Evolutionary conservation across 2,113 vertebrate species (phyloP).

Genomic region (Eolophus roseicapilla): DNA sequence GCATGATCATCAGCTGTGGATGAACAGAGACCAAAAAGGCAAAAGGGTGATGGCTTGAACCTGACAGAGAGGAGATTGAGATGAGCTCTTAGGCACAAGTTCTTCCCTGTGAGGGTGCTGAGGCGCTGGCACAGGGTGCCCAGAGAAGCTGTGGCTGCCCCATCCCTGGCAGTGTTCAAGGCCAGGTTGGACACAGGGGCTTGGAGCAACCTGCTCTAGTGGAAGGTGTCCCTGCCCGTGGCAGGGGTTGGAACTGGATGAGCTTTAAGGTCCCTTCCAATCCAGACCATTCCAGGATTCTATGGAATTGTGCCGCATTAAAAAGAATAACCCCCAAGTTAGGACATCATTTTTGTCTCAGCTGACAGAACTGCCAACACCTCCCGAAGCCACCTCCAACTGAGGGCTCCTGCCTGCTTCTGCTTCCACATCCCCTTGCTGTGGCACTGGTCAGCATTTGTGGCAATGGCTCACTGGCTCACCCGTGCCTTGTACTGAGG

Average conservation of each 20-base stretch:
- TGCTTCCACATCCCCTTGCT: neutral
- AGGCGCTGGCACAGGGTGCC: neutral
- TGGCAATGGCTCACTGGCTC: fast-evolving
- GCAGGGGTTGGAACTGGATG: neutral
- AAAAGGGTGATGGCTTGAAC: neutral
- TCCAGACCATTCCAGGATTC: neutral
- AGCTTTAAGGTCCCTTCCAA: neutral
- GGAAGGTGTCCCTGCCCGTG: neutral
- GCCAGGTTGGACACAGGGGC: no score
- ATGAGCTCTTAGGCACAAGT: neutral
- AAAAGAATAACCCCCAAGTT: neutral
- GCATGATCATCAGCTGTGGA: neutral
- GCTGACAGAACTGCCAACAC: neutral
- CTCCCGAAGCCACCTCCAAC: fast-evolving
- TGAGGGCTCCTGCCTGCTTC: neutral
- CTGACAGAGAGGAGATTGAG: neutral
- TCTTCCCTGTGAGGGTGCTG: neutral
- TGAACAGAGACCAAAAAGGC: neutral
- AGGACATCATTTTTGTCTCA: neutral
- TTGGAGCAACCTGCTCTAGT: neutral
- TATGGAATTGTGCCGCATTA: neutral
- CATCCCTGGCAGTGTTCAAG: no score
- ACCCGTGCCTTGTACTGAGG: neutral
- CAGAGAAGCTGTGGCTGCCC: no score
- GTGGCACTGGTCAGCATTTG: fast-evolving